Conservation (phyloP, 2,113 vertebrate species). For the Phalacrocorax brasilianus region DNA sequence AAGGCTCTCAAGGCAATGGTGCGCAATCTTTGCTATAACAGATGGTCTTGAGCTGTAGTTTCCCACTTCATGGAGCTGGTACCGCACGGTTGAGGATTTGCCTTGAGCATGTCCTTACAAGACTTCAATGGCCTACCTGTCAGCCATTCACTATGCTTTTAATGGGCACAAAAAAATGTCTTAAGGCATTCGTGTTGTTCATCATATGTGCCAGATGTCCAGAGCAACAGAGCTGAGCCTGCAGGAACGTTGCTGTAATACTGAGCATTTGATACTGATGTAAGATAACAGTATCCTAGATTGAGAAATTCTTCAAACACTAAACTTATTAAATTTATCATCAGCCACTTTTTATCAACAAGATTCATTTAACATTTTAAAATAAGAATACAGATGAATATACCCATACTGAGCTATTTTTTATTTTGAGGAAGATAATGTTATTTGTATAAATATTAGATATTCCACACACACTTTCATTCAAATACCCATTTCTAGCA, state of each 20-base stretch:
- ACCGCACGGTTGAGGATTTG: neutral
- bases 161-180: neutral
- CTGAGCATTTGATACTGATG: neutral
- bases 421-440: neutral
- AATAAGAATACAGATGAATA: neutral
- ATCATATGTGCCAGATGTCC: conserved; percentile 40
- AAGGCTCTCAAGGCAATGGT: neutral
- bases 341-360: neutral
- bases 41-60: neutral
- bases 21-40: neutral
- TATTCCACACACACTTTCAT: neutral
- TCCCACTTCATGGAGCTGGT: neutral
- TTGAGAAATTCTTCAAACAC: neutral
- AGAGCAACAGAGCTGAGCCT: neutral
- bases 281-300: neutral
- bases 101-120: conserved; percentile 6
- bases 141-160: neutral
- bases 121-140: conserved; percentile 23
- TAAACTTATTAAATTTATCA: neutral
- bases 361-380: neutral
- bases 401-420: neutral
- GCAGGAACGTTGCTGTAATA: neutral
- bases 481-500: neutral
- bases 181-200: conserved; percentile 8
- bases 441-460: neutral